Conservation (phyloP, 2,888 invertebrate species). For the Harpagoxenus sublaevis region DNA sequence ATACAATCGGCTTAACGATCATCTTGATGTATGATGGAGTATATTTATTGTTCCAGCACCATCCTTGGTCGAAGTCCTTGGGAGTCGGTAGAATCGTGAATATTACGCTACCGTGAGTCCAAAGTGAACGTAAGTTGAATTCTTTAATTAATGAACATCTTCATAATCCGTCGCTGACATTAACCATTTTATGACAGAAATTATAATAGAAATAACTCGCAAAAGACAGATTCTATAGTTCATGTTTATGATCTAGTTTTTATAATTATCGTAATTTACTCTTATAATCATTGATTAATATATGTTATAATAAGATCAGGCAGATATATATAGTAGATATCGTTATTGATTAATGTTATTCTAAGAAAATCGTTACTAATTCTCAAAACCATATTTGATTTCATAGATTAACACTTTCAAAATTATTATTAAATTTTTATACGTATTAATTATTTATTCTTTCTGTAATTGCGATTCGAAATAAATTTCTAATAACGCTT, state of each 20-base stretch:
- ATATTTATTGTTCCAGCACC: constrained; percentile 63
- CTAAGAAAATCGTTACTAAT: background rate
- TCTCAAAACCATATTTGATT: background rate
- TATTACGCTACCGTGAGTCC: constrained; percentile 33
- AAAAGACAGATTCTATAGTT: background rate
- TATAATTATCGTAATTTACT: background rate
- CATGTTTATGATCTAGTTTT: background rate
- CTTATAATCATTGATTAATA: background rate
- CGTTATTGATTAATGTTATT: background rate
- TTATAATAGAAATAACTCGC: constrained; percentile 6
- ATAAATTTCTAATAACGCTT: background rate
- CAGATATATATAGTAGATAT: background rate
- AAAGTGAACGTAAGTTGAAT: constrained; percentile 69
- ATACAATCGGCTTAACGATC: background rate
- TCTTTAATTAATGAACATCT: background rate
- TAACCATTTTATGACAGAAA: background rate
- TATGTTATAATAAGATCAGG: background rate
- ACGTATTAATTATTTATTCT: background rate
- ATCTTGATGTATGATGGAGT: background rate
- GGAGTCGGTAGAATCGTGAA: constrained; percentile 51
- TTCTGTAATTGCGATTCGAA: background rate
- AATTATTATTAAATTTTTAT: constrained; percentile 2
- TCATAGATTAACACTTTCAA: background rate
- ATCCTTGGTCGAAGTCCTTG: constrained; percentile 61
- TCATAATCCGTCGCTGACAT: background rate